A percentile compares a stretch with the other conserved stretches of the same genome.
phyloP scores from a whole-genome alignment of 92 coral and sea anemone genomes.

The Ricordea florida region DNA sequence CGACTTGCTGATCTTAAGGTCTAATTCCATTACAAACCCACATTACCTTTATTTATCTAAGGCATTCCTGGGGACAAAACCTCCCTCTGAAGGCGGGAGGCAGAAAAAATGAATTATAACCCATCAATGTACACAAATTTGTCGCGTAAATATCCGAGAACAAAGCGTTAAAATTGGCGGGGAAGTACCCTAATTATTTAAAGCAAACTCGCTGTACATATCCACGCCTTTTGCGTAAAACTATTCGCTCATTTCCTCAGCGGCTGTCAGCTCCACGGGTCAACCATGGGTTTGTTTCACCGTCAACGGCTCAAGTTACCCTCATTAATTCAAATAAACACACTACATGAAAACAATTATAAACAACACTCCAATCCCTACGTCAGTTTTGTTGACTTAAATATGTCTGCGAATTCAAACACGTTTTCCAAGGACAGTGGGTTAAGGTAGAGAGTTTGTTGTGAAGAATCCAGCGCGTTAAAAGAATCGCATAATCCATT shows the following conservation, averaged over 20 bases:
- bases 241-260: constrained; percentile 73
- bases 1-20: constrained; percentile 1
- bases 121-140: constrained; percentile 15
- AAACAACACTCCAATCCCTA: constrained; percentile 54
- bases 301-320: constrained; percentile 59
- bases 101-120: neutral
- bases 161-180: constrained; percentile 29
- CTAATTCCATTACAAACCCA: constrained; percentile 19
- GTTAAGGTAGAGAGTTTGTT: neutral
- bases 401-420: constrained; percentile 46
- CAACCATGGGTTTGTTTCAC: constrained; percentile 21
- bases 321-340: constrained; percentile 77
- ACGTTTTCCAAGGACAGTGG: neutral
- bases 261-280: constrained; percentile 70
- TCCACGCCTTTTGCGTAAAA: constrained; percentile 31
- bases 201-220: constrained; percentile 22
- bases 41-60: constrained; percentile 12
- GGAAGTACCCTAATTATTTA: constrained; percentile 26
- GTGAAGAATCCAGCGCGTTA: neutral
- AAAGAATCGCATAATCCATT: constrained; percentile 47
- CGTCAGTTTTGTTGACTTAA: constrained; percentile 61
- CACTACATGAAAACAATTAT: constrained; percentile 60
- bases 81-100: neutral
- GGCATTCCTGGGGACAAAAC: constrained; percentile 1
- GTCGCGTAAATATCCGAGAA: constrained; percentile 27